Evolutionary conservation across 92 coral and sea anemone genomes (phyloP).

Genomic region (Paragorgia papillata): DNA sequence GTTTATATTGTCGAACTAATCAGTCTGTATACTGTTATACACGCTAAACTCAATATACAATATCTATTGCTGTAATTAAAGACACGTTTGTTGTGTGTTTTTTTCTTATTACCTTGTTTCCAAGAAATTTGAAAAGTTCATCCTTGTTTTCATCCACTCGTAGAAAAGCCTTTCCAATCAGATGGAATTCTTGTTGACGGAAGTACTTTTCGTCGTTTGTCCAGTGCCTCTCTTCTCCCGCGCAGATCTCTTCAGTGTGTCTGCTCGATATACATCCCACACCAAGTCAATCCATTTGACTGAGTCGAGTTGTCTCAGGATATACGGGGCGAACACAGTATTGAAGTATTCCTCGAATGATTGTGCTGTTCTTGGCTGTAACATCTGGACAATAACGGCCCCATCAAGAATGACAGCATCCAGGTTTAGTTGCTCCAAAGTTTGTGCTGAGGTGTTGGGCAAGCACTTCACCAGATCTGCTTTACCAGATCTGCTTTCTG

Average conservation of each 20-base stretch:
- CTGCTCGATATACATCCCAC: constrained; percentile 59
- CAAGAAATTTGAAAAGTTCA: constrained; percentile 61
- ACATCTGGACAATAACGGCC: constrained; percentile 65
- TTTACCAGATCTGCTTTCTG: no score
- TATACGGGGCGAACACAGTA: constrained; percentile 57
- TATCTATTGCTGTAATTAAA: no score
- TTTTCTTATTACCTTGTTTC: no score
- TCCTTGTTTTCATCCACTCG: constrained; percentile 65
- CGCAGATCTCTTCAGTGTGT: constrained; percentile 53
- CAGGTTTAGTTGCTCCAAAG: no score
- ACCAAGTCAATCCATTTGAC: constrained; percentile 60
- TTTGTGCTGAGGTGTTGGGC: no score
- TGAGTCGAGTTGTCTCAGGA: constrained; percentile 48
- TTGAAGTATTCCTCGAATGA: constrained; percentile 58
- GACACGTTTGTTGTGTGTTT: no score
- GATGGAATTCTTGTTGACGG: no score
- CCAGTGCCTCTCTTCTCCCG: constrained; percentile 69
- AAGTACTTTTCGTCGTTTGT: constrained; percentile 63
- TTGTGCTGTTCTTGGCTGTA: constrained; percentile 48
- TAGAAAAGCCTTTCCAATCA: constrained; percentile 70
- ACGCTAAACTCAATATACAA: no score
- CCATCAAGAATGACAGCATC: constrained; percentile 66
- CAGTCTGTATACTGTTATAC: no score
- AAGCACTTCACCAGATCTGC: no score
- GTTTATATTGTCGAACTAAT: no score